These are phyloP conservation scores for Vanessa tameamea DNA, from an alignment of 1,140 invertebrate genomes.

Conservation along the genomic window DNA sequence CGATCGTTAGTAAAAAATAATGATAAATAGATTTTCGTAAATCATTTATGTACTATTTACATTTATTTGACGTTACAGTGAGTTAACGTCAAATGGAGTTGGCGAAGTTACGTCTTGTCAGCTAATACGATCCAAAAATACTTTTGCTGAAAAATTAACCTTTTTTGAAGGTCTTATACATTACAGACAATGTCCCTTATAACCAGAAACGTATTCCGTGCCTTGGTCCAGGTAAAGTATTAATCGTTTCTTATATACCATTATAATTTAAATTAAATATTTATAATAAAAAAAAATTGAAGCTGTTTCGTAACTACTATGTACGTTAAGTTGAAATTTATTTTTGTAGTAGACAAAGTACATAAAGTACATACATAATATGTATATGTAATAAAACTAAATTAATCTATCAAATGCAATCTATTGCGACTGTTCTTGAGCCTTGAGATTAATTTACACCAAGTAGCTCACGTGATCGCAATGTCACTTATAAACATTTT, in stretches of 20 bases:
- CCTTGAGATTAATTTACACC: constrained; percentile 10
- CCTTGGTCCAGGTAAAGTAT: constrained; percentile 61
- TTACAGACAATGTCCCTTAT: constrained; percentile 61
- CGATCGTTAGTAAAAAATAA: too few species aligned
- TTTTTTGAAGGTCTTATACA: constrained; percentile 47
- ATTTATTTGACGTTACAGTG: not conserved
- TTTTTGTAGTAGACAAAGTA: not conserved
- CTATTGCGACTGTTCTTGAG: not conserved
- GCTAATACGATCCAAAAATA: constrained; percentile 59
- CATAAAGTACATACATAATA: not conserved
- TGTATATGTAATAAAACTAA: not conserved
- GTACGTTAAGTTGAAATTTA: constrained; percentile 16
- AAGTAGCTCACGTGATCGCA: constrained; percentile 50
- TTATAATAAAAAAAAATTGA: not conserved
- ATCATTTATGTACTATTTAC: not conserved
- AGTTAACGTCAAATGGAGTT: constrained; percentile 13
- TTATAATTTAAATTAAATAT: not conserved
- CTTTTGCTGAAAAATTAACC: constrained; percentile 52
- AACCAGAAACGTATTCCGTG: constrained; percentile 65
- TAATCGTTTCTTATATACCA: not conserved
- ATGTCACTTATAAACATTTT: constrained; percentile 21
- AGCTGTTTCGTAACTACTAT: constrained; percentile 65
- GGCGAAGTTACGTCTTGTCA: constrained; percentile 52
- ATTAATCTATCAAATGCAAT: not conserved
- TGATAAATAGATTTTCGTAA: too few species aligned